Percentiles rank a stretch among this genome's conserved stretches.
Evolutionary conservation across 1,140 invertebrate species (phyloP).

Genomic region (Lepidostoma basale): DNA sequence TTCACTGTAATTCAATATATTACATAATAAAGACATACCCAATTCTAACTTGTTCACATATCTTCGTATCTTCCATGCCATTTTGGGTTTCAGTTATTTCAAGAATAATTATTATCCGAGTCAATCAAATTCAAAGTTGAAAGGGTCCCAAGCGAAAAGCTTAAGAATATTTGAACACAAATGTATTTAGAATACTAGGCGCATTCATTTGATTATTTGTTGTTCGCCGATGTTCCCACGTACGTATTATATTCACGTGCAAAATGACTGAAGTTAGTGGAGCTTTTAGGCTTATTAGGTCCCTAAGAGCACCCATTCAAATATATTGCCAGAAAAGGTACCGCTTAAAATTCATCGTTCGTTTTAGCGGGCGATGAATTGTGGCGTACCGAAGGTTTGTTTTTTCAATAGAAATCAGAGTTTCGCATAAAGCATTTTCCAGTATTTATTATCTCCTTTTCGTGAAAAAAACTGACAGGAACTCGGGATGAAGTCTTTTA

Average conservation of each 20-base stretch:
- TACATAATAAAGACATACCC: too few species aligned
- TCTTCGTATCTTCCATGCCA: too few species aligned
- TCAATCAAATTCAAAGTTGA: too few species aligned
- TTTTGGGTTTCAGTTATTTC: too few species aligned
- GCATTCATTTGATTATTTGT: too few species aligned
- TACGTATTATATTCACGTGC: constrained; percentile 3
- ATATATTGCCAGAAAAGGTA: constrained; percentile 15
- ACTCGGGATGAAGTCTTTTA: background rate
- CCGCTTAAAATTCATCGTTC: constrained; percentile 19
- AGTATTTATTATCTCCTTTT: constrained; percentile 15
- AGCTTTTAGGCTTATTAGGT: constrained; percentile 28
- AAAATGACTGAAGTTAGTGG: constrained; percentile 15
- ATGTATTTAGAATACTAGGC: too few species aligned
- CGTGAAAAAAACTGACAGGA: background rate
- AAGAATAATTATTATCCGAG: too few species aligned
- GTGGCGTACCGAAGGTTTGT: constrained; percentile 13
- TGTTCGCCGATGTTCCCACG: background rate
- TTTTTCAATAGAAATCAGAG: constrained; percentile 31
- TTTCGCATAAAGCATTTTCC: constrained; percentile 16
- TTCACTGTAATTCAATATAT: too few species aligned
- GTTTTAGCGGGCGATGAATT: constrained; percentile 22
- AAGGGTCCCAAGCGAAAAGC: too few species aligned
- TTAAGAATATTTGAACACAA: too few species aligned
- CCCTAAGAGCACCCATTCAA: constrained; percentile 22
- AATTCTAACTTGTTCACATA: too few species aligned